These are phyloP conservation scores for Poecile montanus DNA, from an alignment of 2,797 vertebrate species.

Conservation along the genomic window DNA sequence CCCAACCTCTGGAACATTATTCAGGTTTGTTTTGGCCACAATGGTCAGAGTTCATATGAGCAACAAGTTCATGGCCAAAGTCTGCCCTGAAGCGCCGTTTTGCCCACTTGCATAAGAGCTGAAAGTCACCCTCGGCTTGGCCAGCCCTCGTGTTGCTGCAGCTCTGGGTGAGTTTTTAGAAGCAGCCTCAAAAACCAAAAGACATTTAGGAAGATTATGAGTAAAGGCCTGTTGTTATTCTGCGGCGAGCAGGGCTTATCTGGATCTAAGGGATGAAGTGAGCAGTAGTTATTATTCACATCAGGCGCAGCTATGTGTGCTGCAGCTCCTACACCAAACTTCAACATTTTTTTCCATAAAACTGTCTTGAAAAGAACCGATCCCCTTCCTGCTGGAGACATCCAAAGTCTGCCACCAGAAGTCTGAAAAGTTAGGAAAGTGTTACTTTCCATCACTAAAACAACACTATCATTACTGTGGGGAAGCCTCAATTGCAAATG, in stretches of 20 bases:
- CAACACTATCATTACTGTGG: not conserved
- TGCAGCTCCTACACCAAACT: not conserved
- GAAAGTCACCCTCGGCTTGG: not conserved
- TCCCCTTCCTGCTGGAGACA: not conserved
- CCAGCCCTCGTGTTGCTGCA: not conserved
- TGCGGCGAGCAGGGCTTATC: not conserved
- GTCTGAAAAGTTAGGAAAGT: not conserved
- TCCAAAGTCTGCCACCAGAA: not conserved
- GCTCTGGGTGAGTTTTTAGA: not conserved
- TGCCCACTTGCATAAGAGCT: constrained; percentile 16
- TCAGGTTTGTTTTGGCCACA: constrained; percentile 28
- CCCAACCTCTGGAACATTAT: not conserved
- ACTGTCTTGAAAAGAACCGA: not conserved
- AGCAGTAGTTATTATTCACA: not conserved
- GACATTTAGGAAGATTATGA: not conserved
- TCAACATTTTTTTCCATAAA: not conserved
- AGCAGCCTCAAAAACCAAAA: not conserved
- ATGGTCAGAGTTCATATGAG: not conserved
- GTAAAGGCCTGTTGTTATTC: not conserved
- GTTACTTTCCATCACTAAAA: constrained; percentile 18
- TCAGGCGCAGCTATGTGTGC: not conserved
- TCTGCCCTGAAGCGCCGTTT: not conserved
- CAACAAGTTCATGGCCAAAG: constrained; percentile 48
- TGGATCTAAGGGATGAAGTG: not conserved
- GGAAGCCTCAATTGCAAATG: not conserved